Percentiles rank a stretch among this genome's conserved stretches.
phyloP scores from a whole-genome alignment of 2,113 vertebrate species.

The Oenanthe melanoleuca region DNA sequence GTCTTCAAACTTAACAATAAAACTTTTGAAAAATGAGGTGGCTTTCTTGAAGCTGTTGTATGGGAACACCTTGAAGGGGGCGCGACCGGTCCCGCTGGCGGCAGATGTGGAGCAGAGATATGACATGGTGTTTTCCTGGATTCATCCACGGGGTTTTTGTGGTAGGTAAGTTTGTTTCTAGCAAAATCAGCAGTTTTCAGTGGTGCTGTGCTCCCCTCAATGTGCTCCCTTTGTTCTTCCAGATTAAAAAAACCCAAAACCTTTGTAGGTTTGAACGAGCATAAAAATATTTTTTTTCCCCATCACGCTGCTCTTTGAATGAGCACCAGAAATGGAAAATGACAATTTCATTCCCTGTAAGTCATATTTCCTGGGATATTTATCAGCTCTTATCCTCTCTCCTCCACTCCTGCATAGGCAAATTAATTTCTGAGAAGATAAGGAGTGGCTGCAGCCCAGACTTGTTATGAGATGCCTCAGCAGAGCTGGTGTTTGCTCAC shows the following conservation, averaged over 20 bases:
- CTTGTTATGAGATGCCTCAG: not conserved
- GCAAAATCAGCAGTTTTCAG: not conserved
- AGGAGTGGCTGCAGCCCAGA: not conserved
- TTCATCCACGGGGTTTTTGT: not conserved
- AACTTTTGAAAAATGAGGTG: constrained; percentile 79
- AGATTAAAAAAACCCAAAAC: not conserved
- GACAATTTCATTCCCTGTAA: constrained; percentile 12
- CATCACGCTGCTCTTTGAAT: not conserved
- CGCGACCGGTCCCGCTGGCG: not conserved
- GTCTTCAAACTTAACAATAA: constrained; percentile 86
- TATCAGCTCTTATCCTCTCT: not conserved
- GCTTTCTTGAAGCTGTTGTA: constrained; percentile 39
- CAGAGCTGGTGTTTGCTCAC: not conserved
- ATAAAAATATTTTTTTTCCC: not conserved
- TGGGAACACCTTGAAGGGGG: constrained; percentile 43
- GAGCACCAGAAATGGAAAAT: not conserved
- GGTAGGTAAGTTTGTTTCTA: constrained; percentile 9
- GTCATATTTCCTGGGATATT: not conserved
- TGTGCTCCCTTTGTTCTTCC: constrained; percentile 9
- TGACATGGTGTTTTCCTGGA: not conserved
- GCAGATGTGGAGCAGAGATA: not conserved
- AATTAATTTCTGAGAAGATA: not conserved
- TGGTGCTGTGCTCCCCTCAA: not conserved
- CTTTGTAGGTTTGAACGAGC: not conserved
- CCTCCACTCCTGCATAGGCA: not conserved